Base-by-base conservation (phyloP, 2,113 vertebrate species). In the Elanoides forficatus region DNA sequence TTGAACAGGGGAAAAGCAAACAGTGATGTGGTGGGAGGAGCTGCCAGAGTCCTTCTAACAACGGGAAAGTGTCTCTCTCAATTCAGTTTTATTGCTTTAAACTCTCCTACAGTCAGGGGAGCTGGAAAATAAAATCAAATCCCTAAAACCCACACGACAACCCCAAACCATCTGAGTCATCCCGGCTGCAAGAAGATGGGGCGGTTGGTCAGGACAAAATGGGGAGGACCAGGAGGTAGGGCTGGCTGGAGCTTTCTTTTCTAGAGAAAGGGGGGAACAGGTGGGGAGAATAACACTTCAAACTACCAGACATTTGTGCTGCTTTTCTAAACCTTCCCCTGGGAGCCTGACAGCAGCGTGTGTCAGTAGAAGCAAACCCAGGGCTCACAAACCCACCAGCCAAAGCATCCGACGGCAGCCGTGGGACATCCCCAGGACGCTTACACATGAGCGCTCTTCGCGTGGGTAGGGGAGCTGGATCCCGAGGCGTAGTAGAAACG, bases 401-500 rank as follows among this genome's bases (percentile, higher is more conserved):
- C 80, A 94, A 96, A 94, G 95, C 93, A 95, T 93, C 94, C 21
- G 48, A 30, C n/a, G 23, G 95, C 95, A 91, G 95, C 88, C 56
- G 4, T 38, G 86, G 93, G 89, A 47, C n/a, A 1, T 79, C 93
- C 72, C 79, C 27, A 16, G 55, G 67, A 42, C 7, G 26, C 65
- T 98, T 97, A 99, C 84, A 99, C 99, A 3, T 98, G 98, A 2
- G 98, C 99, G 4, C 99, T 99, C 98, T 99, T 99, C 81, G 99
- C 99, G 3, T 99, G 99, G 90, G 98, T 99, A 5, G 98, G 98
- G 11, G 99, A 98, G 87, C 98, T 98, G 87, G 98, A 98, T 5
- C 98, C 98, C 3, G 99, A 99, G 68, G 98, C 99, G 84, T 99
- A 99, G 98, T 99, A 99, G 98, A 99, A 99, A 81, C 98, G 99